phyloP scores from a whole-genome alignment of 2,888 invertebrate genomes.

The Calliphora vomitoria region DNA sequence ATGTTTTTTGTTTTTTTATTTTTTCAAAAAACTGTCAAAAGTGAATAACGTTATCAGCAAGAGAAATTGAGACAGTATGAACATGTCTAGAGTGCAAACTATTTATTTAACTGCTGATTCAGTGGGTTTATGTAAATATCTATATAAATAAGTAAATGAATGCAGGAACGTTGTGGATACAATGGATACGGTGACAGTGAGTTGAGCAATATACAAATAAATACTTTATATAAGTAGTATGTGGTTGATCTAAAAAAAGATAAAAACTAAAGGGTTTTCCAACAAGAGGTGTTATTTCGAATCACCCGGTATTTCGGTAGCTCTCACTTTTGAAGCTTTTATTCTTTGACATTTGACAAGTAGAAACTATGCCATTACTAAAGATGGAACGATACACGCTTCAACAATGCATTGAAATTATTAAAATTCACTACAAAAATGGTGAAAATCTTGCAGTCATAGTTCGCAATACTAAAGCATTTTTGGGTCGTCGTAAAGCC shows the following conservation, averaged over 20 bases:
- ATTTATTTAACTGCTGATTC: slow-evolving; percentile 1
- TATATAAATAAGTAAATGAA: neutral
- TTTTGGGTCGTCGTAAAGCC: too few relatives aligned
- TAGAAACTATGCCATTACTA: too few relatives aligned
- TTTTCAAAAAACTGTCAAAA: neutral
- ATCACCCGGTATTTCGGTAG: too few relatives aligned
- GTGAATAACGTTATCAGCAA: slow-evolving; percentile 24
- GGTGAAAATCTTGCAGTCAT: too few relatives aligned
- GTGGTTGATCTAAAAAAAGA: neutral
- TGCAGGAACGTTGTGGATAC: neutral
- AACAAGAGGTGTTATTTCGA: too few relatives aligned
- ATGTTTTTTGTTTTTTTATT: neutral
- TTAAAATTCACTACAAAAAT: too few relatives aligned
- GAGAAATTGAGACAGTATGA: slow-evolving; percentile 10
- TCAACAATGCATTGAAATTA: too few relatives aligned
- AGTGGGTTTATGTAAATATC: slow-evolving; percentile 1
- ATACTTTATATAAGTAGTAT: neutral
- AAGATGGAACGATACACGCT: too few relatives aligned
- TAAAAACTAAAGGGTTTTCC: neutral
- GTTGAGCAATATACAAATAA: neutral
- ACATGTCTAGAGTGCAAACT: neutral
- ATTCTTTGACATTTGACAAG: too few relatives aligned
- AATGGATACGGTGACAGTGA: neutral
- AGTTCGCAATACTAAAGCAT: too few relatives aligned
- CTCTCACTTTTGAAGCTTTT: too few relatives aligned